These are phyloP conservation scores for Lindbergichthys nudifrons DNA, from an alignment of 2,797 vertebrate species.

Conservation along the genomic window DNA sequence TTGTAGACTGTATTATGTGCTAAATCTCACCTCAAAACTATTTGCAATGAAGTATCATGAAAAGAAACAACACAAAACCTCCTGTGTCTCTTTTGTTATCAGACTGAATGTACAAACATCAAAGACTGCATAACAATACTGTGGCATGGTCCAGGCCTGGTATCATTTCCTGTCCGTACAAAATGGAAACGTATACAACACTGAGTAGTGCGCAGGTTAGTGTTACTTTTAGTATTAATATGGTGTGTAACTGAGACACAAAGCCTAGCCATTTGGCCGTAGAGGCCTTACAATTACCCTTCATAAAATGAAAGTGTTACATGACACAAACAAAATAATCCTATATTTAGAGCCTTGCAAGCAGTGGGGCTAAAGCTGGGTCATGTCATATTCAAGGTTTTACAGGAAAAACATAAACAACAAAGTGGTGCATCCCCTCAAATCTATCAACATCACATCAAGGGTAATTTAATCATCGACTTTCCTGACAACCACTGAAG, in stretches of 20 bases:
- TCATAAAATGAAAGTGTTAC: neutral
- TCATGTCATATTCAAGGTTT: neutral
- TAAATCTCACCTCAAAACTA: constrained; percentile 10
- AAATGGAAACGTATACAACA: constrained; percentile 11
- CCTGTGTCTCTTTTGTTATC: neutral
- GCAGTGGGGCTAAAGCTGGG: neutral
- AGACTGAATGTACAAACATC: constrained; percentile 12
- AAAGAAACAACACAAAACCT: constrained; percentile 19
- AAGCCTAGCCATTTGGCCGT: neutral
- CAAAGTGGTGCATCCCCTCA: neutral
- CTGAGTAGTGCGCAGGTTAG: neutral
- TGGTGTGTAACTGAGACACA: neutral
- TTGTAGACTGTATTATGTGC: neutral
- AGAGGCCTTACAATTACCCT: neutral
- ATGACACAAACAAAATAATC: neutral
- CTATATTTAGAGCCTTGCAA: neutral
- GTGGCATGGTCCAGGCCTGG: neutral
- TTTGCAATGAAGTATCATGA: constrained; percentile 10
- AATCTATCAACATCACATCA: constrained; percentile 4
- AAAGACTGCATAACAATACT: constrained; percentile 25
- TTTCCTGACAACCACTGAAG: neutral
- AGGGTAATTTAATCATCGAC: neutral
- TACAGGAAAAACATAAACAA: neutral
- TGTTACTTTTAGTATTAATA: neutral
- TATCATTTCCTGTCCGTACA: constrained; percentile 34